Conservation (phyloP, 2,113 vertebrate genomes). For the Dryoscopus gambensis region DNA sequence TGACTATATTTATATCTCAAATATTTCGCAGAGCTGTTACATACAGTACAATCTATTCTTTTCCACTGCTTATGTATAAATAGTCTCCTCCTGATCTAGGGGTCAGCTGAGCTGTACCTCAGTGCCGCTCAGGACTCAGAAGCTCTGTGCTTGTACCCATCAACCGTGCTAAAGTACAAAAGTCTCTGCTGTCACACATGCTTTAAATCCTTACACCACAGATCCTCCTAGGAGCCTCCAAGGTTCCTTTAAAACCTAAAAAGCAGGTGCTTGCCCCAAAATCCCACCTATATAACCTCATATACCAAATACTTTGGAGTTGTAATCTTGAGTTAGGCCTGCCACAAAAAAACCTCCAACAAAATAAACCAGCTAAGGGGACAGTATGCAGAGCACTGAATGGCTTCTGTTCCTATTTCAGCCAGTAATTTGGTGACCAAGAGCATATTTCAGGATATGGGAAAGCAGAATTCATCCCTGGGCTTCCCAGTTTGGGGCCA, state of each 20-base stretch:
- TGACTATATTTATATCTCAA: constrained; percentile 21
- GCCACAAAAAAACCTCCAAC: not conserved
- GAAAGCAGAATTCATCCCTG: constrained; percentile 1
- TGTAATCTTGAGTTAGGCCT: not conserved
- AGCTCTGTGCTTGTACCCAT: not conserved
- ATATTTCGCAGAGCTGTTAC: not conserved
- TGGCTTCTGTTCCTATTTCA: not conserved
- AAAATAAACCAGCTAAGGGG: not conserved
- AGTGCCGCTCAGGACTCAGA: not conserved
- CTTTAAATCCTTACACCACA: not conserved
- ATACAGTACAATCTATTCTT: constrained; percentile 38
- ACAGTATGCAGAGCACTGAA: not conserved
- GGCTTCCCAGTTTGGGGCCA: not conserved
- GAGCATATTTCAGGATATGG: constrained; percentile 17
- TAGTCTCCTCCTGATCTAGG: not conserved
- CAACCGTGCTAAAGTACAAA: not conserved
- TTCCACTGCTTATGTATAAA: constrained; percentile 23
- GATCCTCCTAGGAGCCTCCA: not conserved
- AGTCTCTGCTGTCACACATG: not conserved
- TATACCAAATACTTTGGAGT: not conserved
- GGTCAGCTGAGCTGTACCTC: not conserved
- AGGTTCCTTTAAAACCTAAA: not conserved
- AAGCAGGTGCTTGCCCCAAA: not conserved
- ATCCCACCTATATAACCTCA: not conserved
- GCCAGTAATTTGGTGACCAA: not conserved